Base-by-base conservation (phyloP, 2,797 vertebrate genomes). In the Serranus cabrilla region DNA sequence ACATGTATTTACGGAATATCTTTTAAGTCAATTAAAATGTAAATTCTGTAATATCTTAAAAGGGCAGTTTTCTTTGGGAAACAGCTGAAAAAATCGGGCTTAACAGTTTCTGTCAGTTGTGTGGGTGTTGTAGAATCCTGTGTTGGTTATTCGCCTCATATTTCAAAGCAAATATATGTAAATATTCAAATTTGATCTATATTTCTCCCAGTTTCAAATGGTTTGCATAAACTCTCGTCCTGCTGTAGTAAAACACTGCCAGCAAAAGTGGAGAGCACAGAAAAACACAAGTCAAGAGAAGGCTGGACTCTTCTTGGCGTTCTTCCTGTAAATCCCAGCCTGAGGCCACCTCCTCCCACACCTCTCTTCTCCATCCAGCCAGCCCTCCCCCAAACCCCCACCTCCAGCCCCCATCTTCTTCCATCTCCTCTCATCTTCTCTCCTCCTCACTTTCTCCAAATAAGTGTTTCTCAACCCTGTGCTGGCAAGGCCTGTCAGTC, bases 121-220 rank as follows among this genome's bases (percentile, higher is more conserved):
- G 80, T 80, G 74, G 84, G 80, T 60, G 80, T 52, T 61, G n/a
- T 37, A 56, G 63, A 60, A 76, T 70, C 73, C 18, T 58, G 64
- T 69, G 50, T 25, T 47, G 37, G 65, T 60, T 64, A 40, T 57
- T 59, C 18, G 20, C 67, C 58, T 65, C 5, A 6, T 40, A 63
- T 70, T 76, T 83, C 49, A 78, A 81, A 83, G 59, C 42, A 76
- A 83, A 83, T 73, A 40, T 51, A 81, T 81, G 68, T 59, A 81
- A 81, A 79, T 78, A 78, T 79, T 83, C 57, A 73, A 65, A 76
- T 85, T 49, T 58, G 43, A 60, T 79, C 54, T 70, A 25, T 59
- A 59, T 76, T 71, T 63, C 66, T 43, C 37, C 23, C 25, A 34
- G 39, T 50, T 25, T 62, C 50, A 70, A 65, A 70, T 18, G 63